Evolutionary conservation across 2,797 vertebrate genomes (phyloP), one percentile per base, ranked within the genome.

Genomic region (Tympanoctomys barrerae): DNA sequence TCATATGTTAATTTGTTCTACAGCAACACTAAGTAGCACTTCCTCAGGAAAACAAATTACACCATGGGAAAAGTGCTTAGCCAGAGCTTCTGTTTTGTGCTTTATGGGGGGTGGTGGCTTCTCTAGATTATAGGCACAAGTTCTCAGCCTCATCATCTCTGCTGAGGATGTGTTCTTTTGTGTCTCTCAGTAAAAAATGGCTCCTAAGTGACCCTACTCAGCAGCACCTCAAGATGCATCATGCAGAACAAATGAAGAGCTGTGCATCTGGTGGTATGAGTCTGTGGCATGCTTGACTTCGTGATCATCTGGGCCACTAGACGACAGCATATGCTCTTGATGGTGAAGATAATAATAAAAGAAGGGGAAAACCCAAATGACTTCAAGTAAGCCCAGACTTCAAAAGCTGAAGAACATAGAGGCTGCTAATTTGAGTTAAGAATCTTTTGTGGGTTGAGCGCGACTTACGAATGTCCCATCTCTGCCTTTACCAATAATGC

Each of bases 341-440:
- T 93, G 82, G 49, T 31, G 59, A 97, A 97, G 88, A 97, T 93
- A 92, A 94, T 89, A 61, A 95, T 90, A 64, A 90, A 94, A 95
- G 49, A 64, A 84, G 95, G 93, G 85, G 31, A 92, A 97, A 97
- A 95, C 94, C 97, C 95, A 96, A n/a, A 77, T 54, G 62, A 97
- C 85, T 95, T 97, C 94, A 97, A 93, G 78, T 86, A 94, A 87
- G 31, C 68, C 78, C 77, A n/a, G 66, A 73, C 94, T 90, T 97
- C 95, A 97, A 92, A 97, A 66, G 75, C 42, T 91, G 91, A 71
- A 89, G 88, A 95, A 70, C 46, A 77, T 79, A 92, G 46, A 93
- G 22, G 59, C 95, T 97, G 84, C 59, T 80, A 93, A 75, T 90
- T 90, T 96, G 81, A 96, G 91, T 95, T 94, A 96, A 95, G 31